Evolutionary conservation across 1,140 invertebrate genomes (phyloP).

Genomic region (Rhizoglyphus robini): DNA sequence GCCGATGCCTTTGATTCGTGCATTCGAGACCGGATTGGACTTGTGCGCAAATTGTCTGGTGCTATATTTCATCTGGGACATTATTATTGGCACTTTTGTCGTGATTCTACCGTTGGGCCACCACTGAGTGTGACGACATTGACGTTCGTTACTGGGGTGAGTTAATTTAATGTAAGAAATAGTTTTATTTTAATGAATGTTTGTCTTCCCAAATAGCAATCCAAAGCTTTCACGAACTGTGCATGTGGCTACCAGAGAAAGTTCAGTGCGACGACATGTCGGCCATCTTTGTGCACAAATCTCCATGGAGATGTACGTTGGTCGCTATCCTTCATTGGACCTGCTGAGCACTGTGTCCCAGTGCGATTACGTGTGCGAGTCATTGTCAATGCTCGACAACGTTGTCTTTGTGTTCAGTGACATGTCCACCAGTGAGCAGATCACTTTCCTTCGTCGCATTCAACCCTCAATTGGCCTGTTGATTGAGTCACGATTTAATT

Average conservation of each 20-base stretch:
- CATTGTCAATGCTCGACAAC: neutral
- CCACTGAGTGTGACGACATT: neutral
- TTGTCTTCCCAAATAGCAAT: neutral
- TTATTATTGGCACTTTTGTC: neutral
- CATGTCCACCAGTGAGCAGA: neutral
- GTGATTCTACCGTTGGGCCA: neutral
- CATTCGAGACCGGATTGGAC: neutral
- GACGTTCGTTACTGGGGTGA: neutral
- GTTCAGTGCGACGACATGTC: neutral
- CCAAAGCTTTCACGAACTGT: neutral
- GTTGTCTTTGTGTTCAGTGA: neutral
- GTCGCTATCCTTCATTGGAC: neutral
- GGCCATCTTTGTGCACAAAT: neutral
- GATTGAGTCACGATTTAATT: neutral
- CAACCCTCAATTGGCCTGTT: neutral
- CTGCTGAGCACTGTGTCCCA: neutral
- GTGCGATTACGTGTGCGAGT: neutral
- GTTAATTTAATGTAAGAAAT: neutral
- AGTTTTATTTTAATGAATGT: neutral
- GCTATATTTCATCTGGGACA: neutral
- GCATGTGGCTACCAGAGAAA: neutral
- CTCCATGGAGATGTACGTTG: neutral
- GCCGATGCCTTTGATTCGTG: neutral
- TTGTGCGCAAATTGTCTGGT: neutral
- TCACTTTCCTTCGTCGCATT: neutral